Evolutionary conservation across 2,113 vertebrate species (phyloP).

Genomic region (Piprites chloris): DNA sequence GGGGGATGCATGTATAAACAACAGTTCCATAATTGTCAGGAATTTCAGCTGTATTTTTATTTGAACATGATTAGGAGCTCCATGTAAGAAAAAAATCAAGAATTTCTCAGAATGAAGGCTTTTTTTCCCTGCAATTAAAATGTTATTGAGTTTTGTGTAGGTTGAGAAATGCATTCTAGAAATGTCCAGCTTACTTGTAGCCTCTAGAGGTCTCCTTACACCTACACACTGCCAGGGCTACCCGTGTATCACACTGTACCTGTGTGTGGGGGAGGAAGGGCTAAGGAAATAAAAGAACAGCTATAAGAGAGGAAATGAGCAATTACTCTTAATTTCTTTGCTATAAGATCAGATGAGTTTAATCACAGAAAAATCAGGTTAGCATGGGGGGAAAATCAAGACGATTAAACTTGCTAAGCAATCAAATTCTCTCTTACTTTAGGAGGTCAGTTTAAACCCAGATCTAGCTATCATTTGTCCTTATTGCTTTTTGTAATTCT

Average conservation of each 20-base stretch:
- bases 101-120: background rate
- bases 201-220: slow-evolving; percentile 52
- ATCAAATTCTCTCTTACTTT: background rate
- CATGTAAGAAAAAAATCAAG: background rate
- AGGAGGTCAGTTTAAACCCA: background rate
- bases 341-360: background rate
- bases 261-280: background rate
- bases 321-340: background rate
- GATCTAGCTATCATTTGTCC: background rate
- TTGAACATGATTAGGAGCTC: background rate
- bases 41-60: background rate
- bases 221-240: background rate
- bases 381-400: background rate
- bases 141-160: background rate
- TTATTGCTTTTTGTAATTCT: background rate
- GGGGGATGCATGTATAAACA: background rate
- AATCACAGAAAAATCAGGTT: background rate
- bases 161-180: background rate
- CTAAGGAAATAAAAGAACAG: background rate
- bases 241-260: background rate
- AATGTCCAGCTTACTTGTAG: background rate
- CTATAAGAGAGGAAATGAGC: background rate
- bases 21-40: background rate
- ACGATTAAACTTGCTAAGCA: background rate
- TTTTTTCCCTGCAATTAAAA: background rate